Conservation (phyloP, 2,797 vertebrate species). For the Falco berigora region DNA sequence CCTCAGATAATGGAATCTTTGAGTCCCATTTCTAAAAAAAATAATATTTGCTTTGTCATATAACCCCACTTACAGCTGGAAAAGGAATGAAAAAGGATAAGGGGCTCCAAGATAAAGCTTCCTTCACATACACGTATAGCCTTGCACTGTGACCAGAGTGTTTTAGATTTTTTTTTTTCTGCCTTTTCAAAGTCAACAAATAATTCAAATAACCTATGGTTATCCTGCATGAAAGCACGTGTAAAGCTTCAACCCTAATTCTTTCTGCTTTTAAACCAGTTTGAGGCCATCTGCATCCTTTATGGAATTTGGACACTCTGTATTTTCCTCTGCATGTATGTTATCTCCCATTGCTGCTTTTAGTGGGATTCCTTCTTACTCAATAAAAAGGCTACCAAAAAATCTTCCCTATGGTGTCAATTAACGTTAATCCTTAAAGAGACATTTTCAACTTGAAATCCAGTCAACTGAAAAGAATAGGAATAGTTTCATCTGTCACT, state of each 20-base stretch:
- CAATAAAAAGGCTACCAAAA: not conserved
- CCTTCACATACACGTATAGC: not conserved
- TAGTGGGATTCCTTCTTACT: not conserved
- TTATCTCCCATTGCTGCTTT: not conserved
- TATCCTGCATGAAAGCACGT: not conserved
- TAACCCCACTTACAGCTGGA: not conserved
- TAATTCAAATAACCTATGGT: not conserved
- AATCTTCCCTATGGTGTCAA: not conserved
- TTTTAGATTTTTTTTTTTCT: not conserved
- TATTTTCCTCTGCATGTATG: not conserved
- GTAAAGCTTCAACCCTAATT: not conserved
- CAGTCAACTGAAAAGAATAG: not conserved
- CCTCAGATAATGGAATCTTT: not conserved
- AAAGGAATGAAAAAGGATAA: slow-evolving; percentile 8
- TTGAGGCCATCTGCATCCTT: not conserved
- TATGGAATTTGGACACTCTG: not conserved
- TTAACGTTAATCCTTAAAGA: not conserved
- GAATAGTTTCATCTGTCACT: not conserved
- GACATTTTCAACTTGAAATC: not conserved
- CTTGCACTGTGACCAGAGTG: not conserved
- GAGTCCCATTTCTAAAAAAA: not conserved
- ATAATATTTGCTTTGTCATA: slow-evolving; percentile 21
- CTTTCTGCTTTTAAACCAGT: not conserved
- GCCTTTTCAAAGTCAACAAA: not conserved
- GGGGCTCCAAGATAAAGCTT: not conserved